These are phyloP conservation scores for Capromys pilorides DNA, from an alignment of 2,797 vertebrate genomes.

Conservation along the genomic window DNA sequence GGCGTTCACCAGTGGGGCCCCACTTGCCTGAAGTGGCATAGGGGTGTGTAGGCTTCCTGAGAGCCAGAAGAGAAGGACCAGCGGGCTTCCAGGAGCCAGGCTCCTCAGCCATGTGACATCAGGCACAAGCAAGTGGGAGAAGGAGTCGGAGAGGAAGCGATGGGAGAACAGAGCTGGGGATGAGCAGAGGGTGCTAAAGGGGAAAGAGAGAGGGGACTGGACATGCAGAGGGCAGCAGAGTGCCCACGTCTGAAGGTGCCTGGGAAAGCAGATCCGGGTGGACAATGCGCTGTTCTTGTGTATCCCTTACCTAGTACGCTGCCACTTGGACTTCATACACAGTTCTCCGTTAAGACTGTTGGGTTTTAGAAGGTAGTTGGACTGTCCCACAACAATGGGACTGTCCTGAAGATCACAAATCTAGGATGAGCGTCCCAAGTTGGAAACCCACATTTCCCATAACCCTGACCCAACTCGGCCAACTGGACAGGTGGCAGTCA, in stretches of 20 bases:
- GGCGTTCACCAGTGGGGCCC: background rate
- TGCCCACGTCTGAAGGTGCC: too few species aligned
- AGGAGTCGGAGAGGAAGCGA: background rate
- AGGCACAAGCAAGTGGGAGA: background rate
- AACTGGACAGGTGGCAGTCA: fast-evolving
- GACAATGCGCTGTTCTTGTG: background rate
- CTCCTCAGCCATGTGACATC: background rate
- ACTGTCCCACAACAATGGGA: constrained; percentile 10
- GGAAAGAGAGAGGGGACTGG: background rate
- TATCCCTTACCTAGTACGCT: background rate
- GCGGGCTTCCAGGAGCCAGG: background rate
- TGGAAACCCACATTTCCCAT: background rate
- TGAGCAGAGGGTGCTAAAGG: background rate
- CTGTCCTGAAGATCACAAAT: background rate
- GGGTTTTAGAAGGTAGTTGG: background rate
- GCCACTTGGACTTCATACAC: fast-evolving
- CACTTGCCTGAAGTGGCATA: fast-evolving
- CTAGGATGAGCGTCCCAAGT: background rate
- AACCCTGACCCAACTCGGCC: background rate
- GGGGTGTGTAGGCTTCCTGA: background rate
- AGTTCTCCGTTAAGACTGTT: background rate
- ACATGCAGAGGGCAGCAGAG: background rate
- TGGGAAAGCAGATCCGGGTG: background rate
- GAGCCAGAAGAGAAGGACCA: background rate
- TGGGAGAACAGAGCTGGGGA: background rate